These are phyloP conservation scores for Liodrosophila aerea DNA, from an alignment of 2,888 invertebrate species.

Conservation along the genomic window DNA sequence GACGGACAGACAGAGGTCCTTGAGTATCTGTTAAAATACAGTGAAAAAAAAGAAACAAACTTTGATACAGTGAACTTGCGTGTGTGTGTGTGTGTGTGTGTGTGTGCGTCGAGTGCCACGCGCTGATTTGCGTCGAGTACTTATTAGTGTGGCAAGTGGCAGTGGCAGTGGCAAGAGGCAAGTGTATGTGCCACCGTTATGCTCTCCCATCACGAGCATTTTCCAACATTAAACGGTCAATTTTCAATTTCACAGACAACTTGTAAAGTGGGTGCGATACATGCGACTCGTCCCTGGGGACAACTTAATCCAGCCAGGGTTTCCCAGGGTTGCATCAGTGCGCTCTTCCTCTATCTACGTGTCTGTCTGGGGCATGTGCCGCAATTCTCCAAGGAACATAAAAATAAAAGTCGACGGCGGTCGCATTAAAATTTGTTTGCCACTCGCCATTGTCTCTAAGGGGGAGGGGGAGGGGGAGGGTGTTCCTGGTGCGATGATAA, in stretches of 20 bases:
- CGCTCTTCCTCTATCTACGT: not conserved
- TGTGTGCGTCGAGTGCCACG: slow-evolving; percentile 33
- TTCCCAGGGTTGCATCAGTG: slow-evolving; percentile 56
- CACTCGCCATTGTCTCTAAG: slow-evolving; percentile 48
- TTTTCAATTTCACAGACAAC: slow-evolving; percentile 79
- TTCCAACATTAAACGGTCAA: slow-evolving; percentile 80
- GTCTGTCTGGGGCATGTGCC: slow-evolving; percentile 55
- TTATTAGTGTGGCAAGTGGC: slow-evolving; percentile 67
- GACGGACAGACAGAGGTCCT: not conserved
- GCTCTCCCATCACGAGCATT: not conserved
- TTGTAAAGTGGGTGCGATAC: slow-evolving; percentile 49
- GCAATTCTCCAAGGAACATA: slow-evolving; percentile 79
- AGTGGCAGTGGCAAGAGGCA: slow-evolving; percentile 16
- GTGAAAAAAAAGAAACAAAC: not conserved
- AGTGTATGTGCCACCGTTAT: not conserved
- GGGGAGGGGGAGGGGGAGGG: not conserved
- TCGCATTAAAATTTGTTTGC: slow-evolving; percentile 59
- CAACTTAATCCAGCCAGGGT: slow-evolving; percentile 75
- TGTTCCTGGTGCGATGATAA: slow-evolving; percentile 66
- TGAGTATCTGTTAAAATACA: too few relatives aligned
- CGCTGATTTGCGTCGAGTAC: slow-evolving; percentile 57
- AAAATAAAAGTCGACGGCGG: slow-evolving; percentile 60
- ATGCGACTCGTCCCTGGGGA: slow-evolving; percentile 57
- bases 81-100: too few relatives aligned
- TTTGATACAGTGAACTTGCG: slow-evolving; percentile 5